Conservation (phyloP, 2,888 invertebrate species). For the Spodoptera exigua region DNA sequence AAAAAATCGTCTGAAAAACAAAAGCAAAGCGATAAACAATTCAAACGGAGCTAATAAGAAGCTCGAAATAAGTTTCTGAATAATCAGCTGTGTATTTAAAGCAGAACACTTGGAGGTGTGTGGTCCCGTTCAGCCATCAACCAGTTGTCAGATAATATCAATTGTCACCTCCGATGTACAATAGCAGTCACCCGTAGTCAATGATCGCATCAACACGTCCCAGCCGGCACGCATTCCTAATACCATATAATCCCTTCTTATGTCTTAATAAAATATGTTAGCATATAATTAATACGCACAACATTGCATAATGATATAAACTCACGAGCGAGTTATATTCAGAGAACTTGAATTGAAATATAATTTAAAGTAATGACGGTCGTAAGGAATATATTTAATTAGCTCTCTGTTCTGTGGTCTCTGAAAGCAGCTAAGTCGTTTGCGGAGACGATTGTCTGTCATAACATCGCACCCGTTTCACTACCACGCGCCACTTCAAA, state of each 20-base stretch:
- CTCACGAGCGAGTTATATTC: conserved; percentile 39
- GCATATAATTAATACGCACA: conserved; percentile 43
- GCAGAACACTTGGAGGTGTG: conserved; percentile 57
- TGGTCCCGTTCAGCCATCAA: conserved; percentile 75
- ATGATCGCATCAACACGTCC: conserved; percentile 64
- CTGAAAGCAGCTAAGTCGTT: conserved; percentile 51
- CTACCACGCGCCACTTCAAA: conserved; percentile 73
- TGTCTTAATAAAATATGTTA: conserved; percentile 47
- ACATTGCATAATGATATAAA: conserved; percentile 47
- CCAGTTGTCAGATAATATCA: conserved; percentile 75
- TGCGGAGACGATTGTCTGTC: conserved; percentile 67
- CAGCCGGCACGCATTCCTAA: conserved; percentile 52
- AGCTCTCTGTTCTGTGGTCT: conserved; percentile 36
- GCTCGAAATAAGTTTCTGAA: conserved; percentile 9
- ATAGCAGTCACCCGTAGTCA: conserved; percentile 68
- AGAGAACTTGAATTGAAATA: conserved; percentile 34
- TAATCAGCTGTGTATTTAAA: conserved; percentile 34
- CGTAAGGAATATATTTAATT: conserved; percentile 46
- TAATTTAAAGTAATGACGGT: conserved; percentile 30
- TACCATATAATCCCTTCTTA: conserved; percentile 63
- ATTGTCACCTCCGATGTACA: conserved; percentile 67
- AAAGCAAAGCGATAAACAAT: conserved; percentile 3
- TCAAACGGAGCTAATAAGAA: conserved; percentile 1
- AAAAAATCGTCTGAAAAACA: neutral
- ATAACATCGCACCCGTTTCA: conserved; percentile 71